Conservation (phyloP, 1,140 invertebrate species). For the Drosophila watanabei region DNA sequence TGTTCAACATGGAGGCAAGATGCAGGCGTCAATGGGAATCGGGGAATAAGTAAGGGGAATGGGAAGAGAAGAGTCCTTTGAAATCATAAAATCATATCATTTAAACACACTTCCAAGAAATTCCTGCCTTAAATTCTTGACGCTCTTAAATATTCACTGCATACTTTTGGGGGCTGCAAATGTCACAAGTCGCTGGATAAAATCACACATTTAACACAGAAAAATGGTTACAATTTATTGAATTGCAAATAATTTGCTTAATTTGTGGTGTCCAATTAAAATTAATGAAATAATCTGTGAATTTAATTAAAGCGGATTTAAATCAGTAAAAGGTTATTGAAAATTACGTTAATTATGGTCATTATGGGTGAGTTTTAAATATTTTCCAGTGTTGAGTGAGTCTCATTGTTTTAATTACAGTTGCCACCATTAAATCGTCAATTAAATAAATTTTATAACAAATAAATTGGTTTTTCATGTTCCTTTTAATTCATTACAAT, state of each 20-base stretch:
- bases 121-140: not conserved
- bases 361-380: not conserved
- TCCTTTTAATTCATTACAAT: not conserved
- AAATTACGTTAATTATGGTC: conserved; percentile 5
- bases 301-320: not conserved
- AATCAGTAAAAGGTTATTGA: conserved; percentile 1
- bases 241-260: not conserved
- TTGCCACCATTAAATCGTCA: not conserved
- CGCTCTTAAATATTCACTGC: not conserved
- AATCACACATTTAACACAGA: not conserved
- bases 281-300: conserved; percentile 6
- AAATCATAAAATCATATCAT: not conserved
- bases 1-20: conserved; percentile 24
- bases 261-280: not conserved
- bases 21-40: not conserved
- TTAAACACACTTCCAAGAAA: not conserved
- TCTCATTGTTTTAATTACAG: not conserved
- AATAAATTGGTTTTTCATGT: not conserved
- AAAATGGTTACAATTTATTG: conserved; percentile 1
- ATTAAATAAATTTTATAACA: not conserved
- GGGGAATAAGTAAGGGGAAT: not conserved
- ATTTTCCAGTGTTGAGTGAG: not conserved
- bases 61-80: not conserved
- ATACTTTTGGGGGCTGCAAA: conserved; percentile 24
- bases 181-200: not conserved